Evolutionary conservation across 2,113 vertebrate genomes (phyloP).

Genomic region (Cyprinodon brontotheroides): DNA sequence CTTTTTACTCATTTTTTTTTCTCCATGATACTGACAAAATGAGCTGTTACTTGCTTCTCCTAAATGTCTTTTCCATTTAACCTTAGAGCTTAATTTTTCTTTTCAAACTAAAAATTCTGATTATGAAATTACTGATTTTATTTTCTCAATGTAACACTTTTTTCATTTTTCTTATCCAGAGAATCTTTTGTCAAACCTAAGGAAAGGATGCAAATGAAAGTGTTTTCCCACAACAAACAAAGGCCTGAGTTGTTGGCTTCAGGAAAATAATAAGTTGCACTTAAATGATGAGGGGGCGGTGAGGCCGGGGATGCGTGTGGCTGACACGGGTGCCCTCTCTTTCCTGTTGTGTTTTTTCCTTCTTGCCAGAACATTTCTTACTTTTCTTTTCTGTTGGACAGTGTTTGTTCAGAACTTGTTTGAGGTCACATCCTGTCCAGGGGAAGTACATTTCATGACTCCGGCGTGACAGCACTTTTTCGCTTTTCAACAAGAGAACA

Average conservation of each 20-base stretch:
- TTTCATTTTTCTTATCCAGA: neutral
- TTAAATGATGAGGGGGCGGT: slow-evolving; percentile 67
- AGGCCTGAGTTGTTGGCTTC: slow-evolving; percentile 34
- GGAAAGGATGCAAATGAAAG: neutral
- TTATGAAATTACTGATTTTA: neutral
- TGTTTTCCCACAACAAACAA: slow-evolving; percentile 23
- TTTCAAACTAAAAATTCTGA: neutral
- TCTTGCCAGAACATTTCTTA: slow-evolving; percentile 18
- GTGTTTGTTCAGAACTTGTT: slow-evolving; percentile 46
- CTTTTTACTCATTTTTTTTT: neutral
- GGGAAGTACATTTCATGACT: slow-evolving; percentile 36
- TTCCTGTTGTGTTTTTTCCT: slow-evolving; percentile 62
- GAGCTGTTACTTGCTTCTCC: slow-evolving; percentile 29
- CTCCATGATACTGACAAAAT: neutral
- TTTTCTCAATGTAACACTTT: neutral
- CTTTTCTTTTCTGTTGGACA: slow-evolving; percentile 2
- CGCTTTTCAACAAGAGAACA: neutral
- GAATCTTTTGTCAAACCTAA: too few species aligned
- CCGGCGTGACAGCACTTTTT: slow-evolving; percentile 10
- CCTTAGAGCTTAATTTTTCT: neutral
- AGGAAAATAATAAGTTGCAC: slow-evolving; percentile 65
- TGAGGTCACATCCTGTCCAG: slow-evolving; percentile 63
- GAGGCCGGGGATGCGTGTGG: slow-evolving; percentile 67
- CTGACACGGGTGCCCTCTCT: slow-evolving; percentile 70
- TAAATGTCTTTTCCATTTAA: slow-evolving; percentile 23